Evolutionary conservation across 2,797 vertebrate species (phyloP).

Genomic region (Pseudochirops cupreus): DNA sequence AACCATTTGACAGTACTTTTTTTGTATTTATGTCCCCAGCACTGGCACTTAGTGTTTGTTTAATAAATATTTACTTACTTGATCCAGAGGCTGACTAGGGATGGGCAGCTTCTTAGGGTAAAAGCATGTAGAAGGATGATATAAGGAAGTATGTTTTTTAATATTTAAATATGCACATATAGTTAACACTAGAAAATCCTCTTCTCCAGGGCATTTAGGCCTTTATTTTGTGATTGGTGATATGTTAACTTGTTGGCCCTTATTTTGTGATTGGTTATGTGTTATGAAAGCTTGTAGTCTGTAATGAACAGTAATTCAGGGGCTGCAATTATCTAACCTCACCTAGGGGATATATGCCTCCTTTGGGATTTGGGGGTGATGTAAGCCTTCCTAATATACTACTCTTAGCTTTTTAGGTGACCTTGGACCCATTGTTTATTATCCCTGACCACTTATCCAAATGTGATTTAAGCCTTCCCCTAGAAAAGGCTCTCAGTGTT

Average conservation of each 20-base stretch:
- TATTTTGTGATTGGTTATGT: background rate
- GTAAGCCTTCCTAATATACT: background rate
- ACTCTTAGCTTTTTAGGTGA: background rate
- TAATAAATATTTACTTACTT: background rate
- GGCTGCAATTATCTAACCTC: background rate
- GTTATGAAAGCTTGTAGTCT: background rate
- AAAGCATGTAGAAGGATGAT: background rate
- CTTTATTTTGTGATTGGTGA: background rate
- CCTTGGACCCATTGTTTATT: background rate
- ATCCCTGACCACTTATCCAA: background rate
- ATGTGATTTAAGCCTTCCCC: background rate
- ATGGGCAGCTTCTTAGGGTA: background rate
- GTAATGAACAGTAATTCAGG: background rate
- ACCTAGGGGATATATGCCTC: background rate
- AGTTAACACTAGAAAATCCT: background rate
- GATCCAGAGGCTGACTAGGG: background rate
- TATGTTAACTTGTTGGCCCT: background rate
- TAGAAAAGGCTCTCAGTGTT: background rate
- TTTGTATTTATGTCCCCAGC: background rate
- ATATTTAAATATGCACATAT: background rate
- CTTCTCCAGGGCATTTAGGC: background rate
- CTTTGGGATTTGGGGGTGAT: background rate
- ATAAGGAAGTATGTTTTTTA: background rate
- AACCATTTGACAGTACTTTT: background rate
- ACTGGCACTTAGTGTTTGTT: background rate